Percentiles rank a stretch among this genome's conserved stretches.
Conservation (phyloP, 1,140 invertebrate species). For the Lordiphosa mommai region DNA sequence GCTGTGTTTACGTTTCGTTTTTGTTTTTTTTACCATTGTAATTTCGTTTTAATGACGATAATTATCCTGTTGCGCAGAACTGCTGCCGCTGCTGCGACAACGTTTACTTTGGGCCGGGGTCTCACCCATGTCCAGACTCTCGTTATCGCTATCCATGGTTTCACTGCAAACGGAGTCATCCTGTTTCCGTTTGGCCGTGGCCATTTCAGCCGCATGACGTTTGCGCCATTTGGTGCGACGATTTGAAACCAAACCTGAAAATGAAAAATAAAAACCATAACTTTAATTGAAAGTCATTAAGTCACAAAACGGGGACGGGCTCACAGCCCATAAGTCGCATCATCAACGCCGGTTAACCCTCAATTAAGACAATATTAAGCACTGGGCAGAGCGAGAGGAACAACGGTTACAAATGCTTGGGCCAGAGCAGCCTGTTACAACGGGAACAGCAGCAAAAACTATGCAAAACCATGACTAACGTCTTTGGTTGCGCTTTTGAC, state of each 20-base stretch:
- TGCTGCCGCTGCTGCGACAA: slow-evolving; percentile 61
- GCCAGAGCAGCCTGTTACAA: slow-evolving; percentile 10
- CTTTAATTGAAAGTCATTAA: slow-evolving; percentile 72
- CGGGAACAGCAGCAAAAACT: slow-evolving; percentile 53
- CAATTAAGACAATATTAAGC: slow-evolving; percentile 80
- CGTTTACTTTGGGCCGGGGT: slow-evolving; percentile 69
- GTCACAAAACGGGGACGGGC: slow-evolving; percentile 29
- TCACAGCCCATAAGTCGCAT: slow-evolving; percentile 73
- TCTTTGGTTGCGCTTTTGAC: slow-evolving; percentile 70
- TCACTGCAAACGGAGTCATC: slow-evolving; percentile 92
- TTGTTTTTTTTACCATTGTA: slow-evolving; percentile 39
- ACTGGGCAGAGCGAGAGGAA: slow-evolving; percentile 35
- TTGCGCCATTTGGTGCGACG: slow-evolving; percentile 99
- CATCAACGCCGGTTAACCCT: slow-evolving; percentile 80
- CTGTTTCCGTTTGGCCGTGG: slow-evolving; percentile 97
- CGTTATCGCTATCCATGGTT: slow-evolving; percentile 80
- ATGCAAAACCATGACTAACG: slow-evolving; percentile 79
- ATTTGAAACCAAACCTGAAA: slow-evolving; percentile 99
- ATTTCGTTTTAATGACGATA: slow-evolving; percentile 77
- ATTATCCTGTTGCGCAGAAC: slow-evolving; percentile 62
- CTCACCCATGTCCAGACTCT: slow-evolving; percentile 79
- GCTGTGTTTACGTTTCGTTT: slow-evolving; percentile 38
- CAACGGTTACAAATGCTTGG: no score
- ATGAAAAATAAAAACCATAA: slow-evolving; percentile 41
- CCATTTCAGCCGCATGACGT: slow-evolving; percentile 99